Evolutionary conservation across 2,113 vertebrate species (phyloP).

Genomic region (Eublepharis macularius): DNA sequence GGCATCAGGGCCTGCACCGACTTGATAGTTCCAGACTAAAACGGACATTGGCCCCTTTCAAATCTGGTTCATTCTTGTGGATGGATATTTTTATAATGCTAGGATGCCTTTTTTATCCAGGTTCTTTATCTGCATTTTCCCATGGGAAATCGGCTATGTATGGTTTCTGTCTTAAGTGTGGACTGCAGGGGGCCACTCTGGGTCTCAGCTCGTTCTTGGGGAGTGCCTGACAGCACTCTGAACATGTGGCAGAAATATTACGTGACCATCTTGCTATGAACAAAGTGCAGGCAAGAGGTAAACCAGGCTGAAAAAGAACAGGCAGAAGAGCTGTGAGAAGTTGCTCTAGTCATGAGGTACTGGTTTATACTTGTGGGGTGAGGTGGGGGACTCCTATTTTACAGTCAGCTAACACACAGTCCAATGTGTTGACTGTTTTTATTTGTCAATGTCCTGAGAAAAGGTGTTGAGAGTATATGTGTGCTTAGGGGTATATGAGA

Average conservation of each 20-base stretch:
- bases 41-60: not conserved
- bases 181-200: not conserved
- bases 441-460: conserved; percentile 39
- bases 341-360: not conserved
- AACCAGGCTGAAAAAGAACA: not conserved
- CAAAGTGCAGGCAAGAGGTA: not conserved
- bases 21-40: not conserved
- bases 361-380: not conserved
- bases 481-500: not conserved
- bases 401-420: not conserved
- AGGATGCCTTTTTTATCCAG: not conserved
- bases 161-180: not conserved
- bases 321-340: not conserved
- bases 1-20: not conserved
- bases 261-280: not conserved
- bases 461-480: not conserved
- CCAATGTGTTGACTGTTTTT: conserved; percentile 1
- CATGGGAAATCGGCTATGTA: not conserved
- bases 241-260: not conserved
- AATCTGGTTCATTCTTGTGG: not conserved
- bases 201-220: not conserved
- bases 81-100: not conserved
- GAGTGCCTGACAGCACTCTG: not conserved
- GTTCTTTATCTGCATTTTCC: not conserved
- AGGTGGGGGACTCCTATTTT: not conserved